Evolutionary conservation across 2,113 vertebrate genomes (phyloP), one percentile per base, ranked within the genome.

Genomic region (Calypte anna): DNA sequence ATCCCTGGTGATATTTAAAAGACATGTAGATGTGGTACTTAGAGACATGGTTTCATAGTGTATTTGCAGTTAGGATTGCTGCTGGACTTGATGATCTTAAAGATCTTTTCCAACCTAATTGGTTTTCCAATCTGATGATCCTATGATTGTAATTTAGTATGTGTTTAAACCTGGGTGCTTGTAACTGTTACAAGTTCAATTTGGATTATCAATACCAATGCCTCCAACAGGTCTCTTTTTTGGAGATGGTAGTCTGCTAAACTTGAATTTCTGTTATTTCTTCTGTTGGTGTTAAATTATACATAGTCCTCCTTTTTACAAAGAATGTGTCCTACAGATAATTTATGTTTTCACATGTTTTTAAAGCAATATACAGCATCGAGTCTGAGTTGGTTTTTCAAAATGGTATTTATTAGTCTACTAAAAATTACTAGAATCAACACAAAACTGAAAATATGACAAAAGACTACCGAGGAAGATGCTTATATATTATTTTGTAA

Each of bases 1-100:
- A 31, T 66, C 22, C 40, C 28, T 82, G 44, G 16, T 51, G 28
- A 10, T 54, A 8, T 53, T 92, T 53, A 24, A 17, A 83, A 54
- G 19, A 20, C 0, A 0, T 33, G 5, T 23, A 6, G n/a, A 10
- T 27, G 7, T 2, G 7, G 25, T 2, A 6, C 20, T 21, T 62
- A 9, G 10, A 16, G 55, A 31, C 14, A 6, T 10, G 14, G 5
- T 28, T 82, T 66, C n/a, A 46, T 53, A 22, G 5, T 44, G 20
- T 25, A 27, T 18, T 44, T 66, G 22, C 66, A 59, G 16, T 14
- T 70, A n/a, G 16, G 46, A 8, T 48, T 48, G 17, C 17, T 18
- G 46, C 46, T 48, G 38, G 38, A 40, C 38, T 40, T 40, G 38
- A 40, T 48, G 0, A 40, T 75, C 33, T 67, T 63, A 9, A 15